Conservation (phyloP, 2,888 invertebrate species). For the Antitype chi region DNA sequence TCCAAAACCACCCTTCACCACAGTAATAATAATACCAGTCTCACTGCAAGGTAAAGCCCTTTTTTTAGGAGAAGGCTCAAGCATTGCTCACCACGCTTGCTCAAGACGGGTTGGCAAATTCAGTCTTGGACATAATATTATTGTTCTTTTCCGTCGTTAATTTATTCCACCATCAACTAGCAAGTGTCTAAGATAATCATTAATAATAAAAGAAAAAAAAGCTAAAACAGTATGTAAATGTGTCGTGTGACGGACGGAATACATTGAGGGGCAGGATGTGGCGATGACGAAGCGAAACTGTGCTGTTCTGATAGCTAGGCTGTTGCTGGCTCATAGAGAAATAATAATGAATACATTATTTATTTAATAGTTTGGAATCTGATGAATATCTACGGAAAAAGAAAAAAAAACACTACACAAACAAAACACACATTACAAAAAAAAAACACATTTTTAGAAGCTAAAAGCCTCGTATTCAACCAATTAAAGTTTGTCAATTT, state of each 20-base stretch:
- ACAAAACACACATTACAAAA: no score
- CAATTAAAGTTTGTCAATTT: no score
- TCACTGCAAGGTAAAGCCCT: neutral
- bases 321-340: conserved; percentile 15
- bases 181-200: conserved; percentile 26
- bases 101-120: neutral
- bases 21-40: neutral
- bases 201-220: conserved; percentile 57
- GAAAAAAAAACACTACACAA: no score
- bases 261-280: conserved; percentile 74
- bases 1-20: no score
- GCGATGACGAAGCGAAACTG: conserved; percentile 73
- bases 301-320: conserved; percentile 10
- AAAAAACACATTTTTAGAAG: no score
- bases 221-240: conserved; percentile 74
- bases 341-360: conserved; percentile 43
- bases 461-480: no score
- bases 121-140: neutral
- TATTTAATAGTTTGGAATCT: conserved; percentile 6
- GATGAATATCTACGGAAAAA: no score
- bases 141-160: neutral
- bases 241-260: conserved; percentile 61
- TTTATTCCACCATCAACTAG: conserved; percentile 9
- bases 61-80: neutral
- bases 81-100: neutral